Percentiles rank a stretch among this genome's conserved stretches.
phyloP scores from a whole-genome alignment of 2,113 vertebrate species.

The Taxidea taxus region DNA sequence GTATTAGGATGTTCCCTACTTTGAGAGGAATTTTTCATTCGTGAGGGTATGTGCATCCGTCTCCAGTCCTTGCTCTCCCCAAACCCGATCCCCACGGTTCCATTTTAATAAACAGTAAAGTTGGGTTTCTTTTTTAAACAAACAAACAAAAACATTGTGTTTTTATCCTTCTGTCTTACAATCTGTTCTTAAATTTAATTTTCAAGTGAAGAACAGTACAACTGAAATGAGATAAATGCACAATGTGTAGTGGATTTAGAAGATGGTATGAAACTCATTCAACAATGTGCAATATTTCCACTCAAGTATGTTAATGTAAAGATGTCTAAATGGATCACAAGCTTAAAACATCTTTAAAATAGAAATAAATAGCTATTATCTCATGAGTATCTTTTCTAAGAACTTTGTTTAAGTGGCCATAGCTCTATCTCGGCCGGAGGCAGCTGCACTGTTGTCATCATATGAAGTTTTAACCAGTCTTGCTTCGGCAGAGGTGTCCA shows the following conservation, averaged over 20 bases:
- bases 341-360: not conserved
- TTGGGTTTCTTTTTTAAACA: not conserved
- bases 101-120: conserved; percentile 79
- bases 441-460: not conserved
- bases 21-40: not conserved
- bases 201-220: not conserved
- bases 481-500: not conserved
- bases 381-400: not conserved
- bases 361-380: not conserved
- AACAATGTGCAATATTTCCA: not conserved
- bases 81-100: conserved; percentile 52
- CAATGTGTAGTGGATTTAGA: not conserved
- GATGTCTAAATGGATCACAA: not conserved
- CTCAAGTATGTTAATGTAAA: not conserved
- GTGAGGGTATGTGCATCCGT: not conserved
- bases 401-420: not conserved
- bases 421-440: not conserved
- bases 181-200: conserved; percentile 14
- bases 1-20: conserved; percentile 13
- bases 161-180: not conserved
- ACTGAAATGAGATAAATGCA: not conserved
- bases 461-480: not conserved
- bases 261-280: not conserved
- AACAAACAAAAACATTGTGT: not conserved
- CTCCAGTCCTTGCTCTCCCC: not conserved